Evolutionary conservation across 2,888 invertebrate species (phyloP), one percentile per base, ranked within the genome.

Genomic region (Macrosiphum euphorbiae): DNA sequence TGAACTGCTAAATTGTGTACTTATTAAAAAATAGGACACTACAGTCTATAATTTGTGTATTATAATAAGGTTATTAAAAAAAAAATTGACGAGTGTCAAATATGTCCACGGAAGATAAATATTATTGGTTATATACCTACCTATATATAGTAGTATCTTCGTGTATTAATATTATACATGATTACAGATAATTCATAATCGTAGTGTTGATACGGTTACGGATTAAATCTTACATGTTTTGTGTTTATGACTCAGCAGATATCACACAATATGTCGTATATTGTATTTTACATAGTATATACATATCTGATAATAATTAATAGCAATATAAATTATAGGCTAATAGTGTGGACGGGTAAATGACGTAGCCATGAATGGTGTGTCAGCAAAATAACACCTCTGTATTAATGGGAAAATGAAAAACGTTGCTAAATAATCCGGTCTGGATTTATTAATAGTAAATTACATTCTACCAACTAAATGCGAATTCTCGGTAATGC

Each of bases 341-440:
- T 47, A 47, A 61, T 67, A n/a, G 67, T 26, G 47, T 47, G 50
- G 50, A 90, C n/a, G 90, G 35, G n/a, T 11, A n/a, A 90, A 90
- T 90, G 47, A 50, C 67, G 90, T 50, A 90, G 89, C 50, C 67
- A n/a, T 35, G 88, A 87, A 55, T 52, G 52, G 52, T 84, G 50
- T 52, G 90, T 90, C 84, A 90, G 84, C 90, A 84, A 52, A 78
- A 86, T 94, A 55, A 92, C 28, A 92, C 67, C 41, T 41, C 26
- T 47, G 44, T 78, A 35, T 26, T 85, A 11, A 35, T 35, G 13
- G 5, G 2, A n/a, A 52, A 78, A 58, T 58, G 58, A 58, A 58
- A 89, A 89, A 89, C 84, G 78, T 84, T 90, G 78, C 52, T 84
- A 35, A 90, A 90, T 90, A 90, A 84, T 52, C 84, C 90, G 90